Evolutionary conservation across 2,113 vertebrate genomes (phyloP).

Genomic region (Ginglymostoma cirratum): DNA sequence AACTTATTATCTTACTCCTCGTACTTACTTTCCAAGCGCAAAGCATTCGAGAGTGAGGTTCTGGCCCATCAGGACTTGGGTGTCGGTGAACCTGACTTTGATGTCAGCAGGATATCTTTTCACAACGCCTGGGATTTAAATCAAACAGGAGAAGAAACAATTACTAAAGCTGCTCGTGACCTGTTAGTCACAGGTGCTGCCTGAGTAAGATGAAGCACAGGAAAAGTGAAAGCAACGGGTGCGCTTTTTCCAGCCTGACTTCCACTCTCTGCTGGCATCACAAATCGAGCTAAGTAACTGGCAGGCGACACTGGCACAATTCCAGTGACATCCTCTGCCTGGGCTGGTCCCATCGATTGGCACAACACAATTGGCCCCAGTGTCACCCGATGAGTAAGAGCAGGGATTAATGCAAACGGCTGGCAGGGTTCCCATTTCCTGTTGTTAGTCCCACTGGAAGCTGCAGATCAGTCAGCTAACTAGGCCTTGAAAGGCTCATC

Average conservation of each 20-base stretch:
- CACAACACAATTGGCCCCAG: not conserved
- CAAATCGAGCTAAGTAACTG: not conserved
- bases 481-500: not conserved
- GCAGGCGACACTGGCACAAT: not conserved
- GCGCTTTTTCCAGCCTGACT: not conserved
- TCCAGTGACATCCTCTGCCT: not conserved
- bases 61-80: constrained; percentile 74
- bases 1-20: not conserved
- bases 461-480: not conserved
- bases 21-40: constrained; percentile 93
- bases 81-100: constrained; percentile 81
- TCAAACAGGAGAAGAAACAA: constrained; percentile 37
- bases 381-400: not conserved
- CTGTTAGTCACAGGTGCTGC: not conserved
- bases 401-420: not conserved
- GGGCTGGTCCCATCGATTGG: not conserved
- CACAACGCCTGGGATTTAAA: constrained; percentile 57
- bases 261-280: not conserved
- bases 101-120: constrained; percentile 92
- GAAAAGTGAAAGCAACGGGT: not conserved
- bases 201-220: not conserved
- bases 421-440: not conserved
- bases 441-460: not conserved
- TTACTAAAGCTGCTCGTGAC: not conserved
- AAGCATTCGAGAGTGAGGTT: constrained; percentile 93